Evolutionary conservation across 2,797 vertebrate genomes (phyloP).

Genomic region (Ammospiza maritima): DNA sequence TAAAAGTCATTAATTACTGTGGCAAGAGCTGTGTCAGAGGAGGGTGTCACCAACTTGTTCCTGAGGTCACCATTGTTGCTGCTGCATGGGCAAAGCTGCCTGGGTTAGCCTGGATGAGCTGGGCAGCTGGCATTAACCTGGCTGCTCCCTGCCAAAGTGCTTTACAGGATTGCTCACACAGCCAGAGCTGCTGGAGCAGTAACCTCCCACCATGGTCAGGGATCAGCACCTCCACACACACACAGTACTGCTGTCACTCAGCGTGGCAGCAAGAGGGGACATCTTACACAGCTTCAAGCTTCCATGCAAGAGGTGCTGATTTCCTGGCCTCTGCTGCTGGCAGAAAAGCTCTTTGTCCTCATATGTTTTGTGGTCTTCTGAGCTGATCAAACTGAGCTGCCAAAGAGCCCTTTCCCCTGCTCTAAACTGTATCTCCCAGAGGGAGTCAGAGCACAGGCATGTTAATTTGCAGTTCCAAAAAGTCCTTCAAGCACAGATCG

Average conservation of each 20-base stretch:
- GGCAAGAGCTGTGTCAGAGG: not conserved
- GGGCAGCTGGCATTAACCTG: not conserved
- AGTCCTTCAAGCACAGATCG: not conserved
- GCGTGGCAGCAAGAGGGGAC: not conserved
- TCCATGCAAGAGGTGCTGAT: not conserved
- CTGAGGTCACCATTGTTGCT: fast-evolving
- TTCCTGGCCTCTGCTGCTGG: not conserved
- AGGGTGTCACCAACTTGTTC: not conserved
- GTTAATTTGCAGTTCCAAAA: not conserved
- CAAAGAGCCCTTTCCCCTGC: not conserved
- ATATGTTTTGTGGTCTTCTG: not conserved
- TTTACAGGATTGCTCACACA: not conserved
- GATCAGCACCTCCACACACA: not conserved
- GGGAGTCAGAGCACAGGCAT: not conserved
- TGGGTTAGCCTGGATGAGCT: not conserved
- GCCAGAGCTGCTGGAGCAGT: not conserved
- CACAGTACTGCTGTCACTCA: not conserved
- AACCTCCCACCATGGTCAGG: not conserved
- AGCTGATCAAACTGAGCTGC: not conserved
- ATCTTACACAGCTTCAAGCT: not conserved
- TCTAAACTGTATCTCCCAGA: not conserved
- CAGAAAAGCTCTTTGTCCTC: not conserved
- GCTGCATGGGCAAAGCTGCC: not conserved
- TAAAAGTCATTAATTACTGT: not conserved
- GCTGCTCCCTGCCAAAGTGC: not conserved